These are phyloP conservation scores for Periphyllus acericola DNA, from an alignment of 2,888 invertebrate species.

Conservation along the genomic window DNA sequence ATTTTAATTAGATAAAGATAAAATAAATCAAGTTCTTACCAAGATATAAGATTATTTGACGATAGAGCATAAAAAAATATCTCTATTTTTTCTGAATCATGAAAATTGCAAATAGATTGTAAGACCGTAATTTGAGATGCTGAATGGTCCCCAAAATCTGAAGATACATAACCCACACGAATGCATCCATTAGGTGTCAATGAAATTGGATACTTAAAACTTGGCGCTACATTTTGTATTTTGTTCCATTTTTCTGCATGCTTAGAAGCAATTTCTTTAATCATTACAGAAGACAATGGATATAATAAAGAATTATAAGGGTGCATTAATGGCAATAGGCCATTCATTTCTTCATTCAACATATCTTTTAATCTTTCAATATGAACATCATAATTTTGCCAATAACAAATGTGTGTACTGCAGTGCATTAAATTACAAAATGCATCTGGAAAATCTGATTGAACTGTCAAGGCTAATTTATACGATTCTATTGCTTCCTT, in stretches of 20 bases:
- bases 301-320: slow-evolving; percentile 99
- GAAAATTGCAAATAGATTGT: slow-evolving; percentile 97
- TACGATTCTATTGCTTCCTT: slow-evolving; percentile 96
- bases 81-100: slow-evolving; percentile 84
- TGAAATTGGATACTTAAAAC: slow-evolving; percentile 68
- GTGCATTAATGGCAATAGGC: slow-evolving; percentile 95
- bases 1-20: too few relatives aligned
- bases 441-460: slow-evolving; percentile 98
- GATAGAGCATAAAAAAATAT: slow-evolving; percentile 92
- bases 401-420: slow-evolving; percentile 96
- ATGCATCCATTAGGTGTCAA: slow-evolving; percentile 73
- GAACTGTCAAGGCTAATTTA: slow-evolving; percentile 89
- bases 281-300: slow-evolving; percentile 90
- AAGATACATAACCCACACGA: slow-evolving; percentile 95
- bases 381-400: slow-evolving; percentile 93
- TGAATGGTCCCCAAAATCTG: slow-evolving; percentile 95
- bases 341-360: slow-evolving; percentile 93
- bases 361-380: slow-evolving; percentile 93
- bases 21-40: too few relatives aligned
- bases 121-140: too few relatives aligned
- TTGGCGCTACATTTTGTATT: slow-evolving; percentile 65
- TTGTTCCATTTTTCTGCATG: slow-evolving; percentile 88
- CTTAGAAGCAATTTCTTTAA: slow-evolving; percentile 93
- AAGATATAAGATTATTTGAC: too few relatives aligned
- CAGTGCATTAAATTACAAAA: slow-evolving; percentile 99